Base-by-base conservation (phyloP, 2,888 invertebrate genomes). In the Diabrotica balteata region DNA sequence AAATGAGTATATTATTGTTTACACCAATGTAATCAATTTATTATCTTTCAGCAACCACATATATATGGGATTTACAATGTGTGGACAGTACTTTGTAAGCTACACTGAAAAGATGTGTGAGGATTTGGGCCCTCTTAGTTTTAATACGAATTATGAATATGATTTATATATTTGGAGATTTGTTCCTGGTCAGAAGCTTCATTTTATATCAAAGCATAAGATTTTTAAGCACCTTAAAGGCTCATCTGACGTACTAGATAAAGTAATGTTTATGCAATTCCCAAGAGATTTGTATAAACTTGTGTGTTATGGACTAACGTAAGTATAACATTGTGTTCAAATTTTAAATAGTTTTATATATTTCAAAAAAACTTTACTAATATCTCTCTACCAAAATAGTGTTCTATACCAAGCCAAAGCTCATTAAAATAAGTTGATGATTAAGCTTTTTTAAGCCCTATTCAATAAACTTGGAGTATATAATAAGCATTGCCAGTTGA, bases 11-110 rank as follows among this genome's bases (percentile, higher is more conserved):
- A 32, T 59, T n/a, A 59, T 32, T 11, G 32, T 10, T 45, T 43
- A 43, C 10, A n/a, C 8, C 1, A 17, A 60, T 55, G 17, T 43
- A 44, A 53, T 32, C 53, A 66, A 52, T 66, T 57, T 61, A 67
- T 74, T 69, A 77, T 72, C 60, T 84, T 85, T 22, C 76, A 95
- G 95, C 73, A 94, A 95, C 74, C 96, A 97, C 83, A 91, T 96
- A 73, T 94, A 95, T 81, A 94, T 97, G 91, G 97, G 97, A 7
- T 92, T 97, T 80, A 95, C 95, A n/a, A 92, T 94, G 77, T 96
- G 96, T 83, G 96, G 97, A 10, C 93, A 95, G 84, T 97, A 92
- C 86, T 88, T 97, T 72, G 86, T 97, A 75, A 96, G 96, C 72
- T 97, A 96, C 84, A 95, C 79, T 17, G 82, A 82, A 70, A 81